These are phyloP conservation scores for Amiota minor DNA, from an alignment of 2,888 invertebrate genomes.

Conservation along the genomic window DNA sequence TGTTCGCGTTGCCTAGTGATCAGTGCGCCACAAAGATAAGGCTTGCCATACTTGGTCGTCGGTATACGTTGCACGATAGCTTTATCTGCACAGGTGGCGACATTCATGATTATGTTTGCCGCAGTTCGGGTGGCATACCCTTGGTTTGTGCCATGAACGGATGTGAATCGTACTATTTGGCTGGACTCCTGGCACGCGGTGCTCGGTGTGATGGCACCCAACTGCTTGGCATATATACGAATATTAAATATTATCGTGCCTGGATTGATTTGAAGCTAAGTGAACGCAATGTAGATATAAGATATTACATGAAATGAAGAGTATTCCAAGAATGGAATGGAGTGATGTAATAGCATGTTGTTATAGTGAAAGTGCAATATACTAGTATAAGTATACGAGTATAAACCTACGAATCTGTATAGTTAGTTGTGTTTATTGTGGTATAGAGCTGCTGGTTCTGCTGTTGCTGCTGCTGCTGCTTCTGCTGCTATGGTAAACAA, in stretches of 20 bases:
- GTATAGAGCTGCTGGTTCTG: too few species aligned
- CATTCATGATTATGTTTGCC: slow-evolving; percentile 50
- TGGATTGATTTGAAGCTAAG: slow-evolving; percentile 54
- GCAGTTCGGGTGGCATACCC: slow-evolving; percentile 45
- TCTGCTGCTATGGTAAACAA: neutral
- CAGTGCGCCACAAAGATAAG: slow-evolving; percentile 51
- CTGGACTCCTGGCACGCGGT: slow-evolving; percentile 49
- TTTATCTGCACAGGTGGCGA: slow-evolving; percentile 54
- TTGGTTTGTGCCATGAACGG: slow-evolving; percentile 51
- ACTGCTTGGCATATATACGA: slow-evolving; percentile 51
- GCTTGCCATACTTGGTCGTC: slow-evolving; percentile 47
- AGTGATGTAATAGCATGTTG: neutral
- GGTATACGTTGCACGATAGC: slow-evolving; percentile 46
- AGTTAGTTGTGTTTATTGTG: neutral
- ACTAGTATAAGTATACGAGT: too few species aligned
- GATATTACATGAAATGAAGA: slow-evolving; percentile 46
- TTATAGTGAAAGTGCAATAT: too few species aligned
- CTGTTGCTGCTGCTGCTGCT: too few species aligned
- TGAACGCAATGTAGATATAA: slow-evolving; percentile 51
- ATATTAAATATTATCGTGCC: slow-evolving; percentile 47
- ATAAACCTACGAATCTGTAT: neutral
- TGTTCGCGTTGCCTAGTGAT: slow-evolving; percentile 50
- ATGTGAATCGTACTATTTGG: slow-evolving; percentile 47
- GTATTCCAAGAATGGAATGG: neutral
- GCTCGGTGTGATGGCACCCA: slow-evolving; percentile 50